phyloP scores from a whole-genome alignment of 2,888 invertebrate species.

The Cactoblastis cactorum region DNA sequence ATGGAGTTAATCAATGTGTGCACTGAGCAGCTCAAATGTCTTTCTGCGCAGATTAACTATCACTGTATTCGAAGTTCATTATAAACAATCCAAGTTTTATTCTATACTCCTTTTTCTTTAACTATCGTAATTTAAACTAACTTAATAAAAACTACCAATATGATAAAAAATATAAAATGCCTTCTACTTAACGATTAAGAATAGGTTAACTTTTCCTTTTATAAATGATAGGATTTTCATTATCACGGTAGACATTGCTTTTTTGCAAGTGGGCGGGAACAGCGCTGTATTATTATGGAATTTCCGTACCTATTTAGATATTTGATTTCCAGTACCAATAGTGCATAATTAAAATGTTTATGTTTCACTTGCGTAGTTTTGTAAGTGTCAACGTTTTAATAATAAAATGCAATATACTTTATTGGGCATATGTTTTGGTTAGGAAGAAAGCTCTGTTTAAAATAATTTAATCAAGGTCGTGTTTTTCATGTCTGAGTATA shows the following conservation, averaged over 20 bases:
- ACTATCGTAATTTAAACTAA: no score
- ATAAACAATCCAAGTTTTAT: no score
- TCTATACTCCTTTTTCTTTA: no score
- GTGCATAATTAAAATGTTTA: not conserved
- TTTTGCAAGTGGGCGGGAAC: not conserved
- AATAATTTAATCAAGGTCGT: not conserved
- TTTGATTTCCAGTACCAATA: not conserved
- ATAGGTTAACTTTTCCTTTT: not conserved
- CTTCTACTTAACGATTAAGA: not conserved
- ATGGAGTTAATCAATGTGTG: no score
- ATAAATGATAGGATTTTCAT: not conserved
- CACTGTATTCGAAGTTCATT: no score
- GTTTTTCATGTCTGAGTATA: not conserved
- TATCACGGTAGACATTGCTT: not conserved
- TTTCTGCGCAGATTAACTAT: no score
- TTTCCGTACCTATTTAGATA: not conserved
- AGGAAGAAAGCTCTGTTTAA: not conserved
- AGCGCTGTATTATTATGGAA: not conserved
- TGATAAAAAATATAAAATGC: not conserved
- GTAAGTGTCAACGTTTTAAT: slow-evolving; percentile 14
- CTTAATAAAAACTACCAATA: not conserved
- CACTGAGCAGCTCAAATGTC: no score
- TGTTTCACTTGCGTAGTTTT: slow-evolving; percentile 9
- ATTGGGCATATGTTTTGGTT: not conserved
- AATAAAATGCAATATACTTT: not conserved